phyloP scores from a whole-genome alignment of 1,140 invertebrate species.

The Dufourea novaeangliae region DNA sequence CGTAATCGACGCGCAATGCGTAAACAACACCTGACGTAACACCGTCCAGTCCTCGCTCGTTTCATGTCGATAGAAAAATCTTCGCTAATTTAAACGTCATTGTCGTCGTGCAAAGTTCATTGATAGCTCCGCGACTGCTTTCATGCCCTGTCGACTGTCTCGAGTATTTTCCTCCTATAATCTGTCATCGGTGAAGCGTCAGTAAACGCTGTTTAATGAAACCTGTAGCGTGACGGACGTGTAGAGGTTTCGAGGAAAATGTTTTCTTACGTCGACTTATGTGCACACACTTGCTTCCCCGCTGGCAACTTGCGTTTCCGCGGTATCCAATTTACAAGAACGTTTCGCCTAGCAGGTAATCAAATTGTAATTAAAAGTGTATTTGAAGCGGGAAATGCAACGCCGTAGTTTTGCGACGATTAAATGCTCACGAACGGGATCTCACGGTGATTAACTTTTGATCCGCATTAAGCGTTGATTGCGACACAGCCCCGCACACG shows the following conservation, averaged over 20 bases:
- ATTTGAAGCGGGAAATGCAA: conserved; percentile 9
- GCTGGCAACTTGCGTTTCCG: not conserved
- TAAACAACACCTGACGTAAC: too few species aligned
- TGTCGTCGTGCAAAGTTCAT: too few species aligned
- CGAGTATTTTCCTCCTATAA: not conserved
- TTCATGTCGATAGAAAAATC: too few species aligned
- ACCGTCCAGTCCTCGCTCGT: too few species aligned
- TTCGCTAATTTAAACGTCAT: too few species aligned
- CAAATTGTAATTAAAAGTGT: conserved; percentile 38
- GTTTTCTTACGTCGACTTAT: not conserved
- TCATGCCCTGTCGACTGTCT: too few species aligned
- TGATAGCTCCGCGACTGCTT: too few species aligned
- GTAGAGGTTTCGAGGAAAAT: not conserved
- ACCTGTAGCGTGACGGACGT: not conserved
- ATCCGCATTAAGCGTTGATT: conserved; percentile 41
- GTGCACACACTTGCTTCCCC: not conserved
- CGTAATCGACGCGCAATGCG: too few species aligned
- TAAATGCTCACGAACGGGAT: conserved; percentile 46
- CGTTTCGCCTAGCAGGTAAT: conserved; percentile 13
- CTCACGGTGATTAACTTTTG: conserved; percentile 48
- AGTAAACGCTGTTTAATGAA: not conserved
- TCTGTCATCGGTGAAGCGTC: not conserved
- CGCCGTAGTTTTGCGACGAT: conserved; percentile 19
- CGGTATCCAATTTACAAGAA: not conserved
- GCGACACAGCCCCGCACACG: not conserved